phyloP scores from a whole-genome alignment of 2,113 vertebrate genomes.

The Ondatra zibethicus region DNA sequence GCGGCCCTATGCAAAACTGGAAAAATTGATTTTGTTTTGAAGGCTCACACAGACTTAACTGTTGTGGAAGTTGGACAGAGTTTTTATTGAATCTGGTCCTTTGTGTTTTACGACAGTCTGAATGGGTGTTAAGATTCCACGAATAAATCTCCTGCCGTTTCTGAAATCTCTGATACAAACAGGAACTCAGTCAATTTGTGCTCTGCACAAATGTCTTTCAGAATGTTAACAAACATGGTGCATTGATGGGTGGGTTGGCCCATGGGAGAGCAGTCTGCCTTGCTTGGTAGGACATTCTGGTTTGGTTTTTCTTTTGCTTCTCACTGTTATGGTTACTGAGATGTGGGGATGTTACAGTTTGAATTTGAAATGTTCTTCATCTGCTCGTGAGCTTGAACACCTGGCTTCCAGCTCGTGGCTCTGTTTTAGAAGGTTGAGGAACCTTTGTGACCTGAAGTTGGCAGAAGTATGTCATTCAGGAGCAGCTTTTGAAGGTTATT shows the following conservation, averaged over 20 bases:
- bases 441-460: not conserved
- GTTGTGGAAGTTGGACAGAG: conserved; percentile 83
- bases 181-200: conserved; percentile 71
- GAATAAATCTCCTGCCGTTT: conserved; percentile 80
- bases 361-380: not conserved
- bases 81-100: conserved; percentile 84
- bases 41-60: conserved; percentile 78
- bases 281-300: not conserved
- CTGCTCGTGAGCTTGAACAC: not conserved
- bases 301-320: conserved; percentile 50
- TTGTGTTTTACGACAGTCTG: conserved; percentile 84
- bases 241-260: conserved; percentile 55
- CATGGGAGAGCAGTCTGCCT: not conserved
- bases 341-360: not conserved
- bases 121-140: conserved; percentile 82
- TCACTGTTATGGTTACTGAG: not conserved
- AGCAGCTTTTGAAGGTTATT: not conserved
- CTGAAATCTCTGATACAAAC: conserved; percentile 80
- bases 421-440: not conserved
- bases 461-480: not conserved
- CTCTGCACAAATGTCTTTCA: conserved; percentile 69
- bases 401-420: not conserved
- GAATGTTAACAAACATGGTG: conserved; percentile 66
- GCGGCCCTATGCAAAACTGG: conserved; percentile 84
- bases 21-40: conserved; percentile 86